Percentiles rank a stretch among this genome's conserved stretches.
Evolutionary conservation across 2,888 invertebrate genomes (phyloP).

Genomic region (Aphidius colemani): DNA sequence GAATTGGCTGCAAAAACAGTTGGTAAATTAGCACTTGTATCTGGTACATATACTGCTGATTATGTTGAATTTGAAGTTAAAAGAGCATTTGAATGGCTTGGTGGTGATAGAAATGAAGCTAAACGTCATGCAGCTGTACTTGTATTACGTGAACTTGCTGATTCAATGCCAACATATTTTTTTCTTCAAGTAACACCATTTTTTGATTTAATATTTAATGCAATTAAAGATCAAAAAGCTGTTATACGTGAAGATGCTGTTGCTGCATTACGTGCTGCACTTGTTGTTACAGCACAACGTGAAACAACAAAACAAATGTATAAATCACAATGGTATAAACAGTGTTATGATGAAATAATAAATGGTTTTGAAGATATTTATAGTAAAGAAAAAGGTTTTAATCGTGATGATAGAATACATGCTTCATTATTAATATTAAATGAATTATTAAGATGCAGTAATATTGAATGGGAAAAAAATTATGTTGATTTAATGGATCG

Average conservation of each 20-base stretch:
- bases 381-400: constrained; percentile 75
- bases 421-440: constrained; percentile 91
- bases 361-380: constrained; percentile 74
- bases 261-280: constrained; percentile 90
- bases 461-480: constrained; percentile 83
- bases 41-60: constrained; percentile 92
- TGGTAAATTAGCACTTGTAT: constrained; percentile 87
- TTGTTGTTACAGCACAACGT: constrained; percentile 93
- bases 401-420: constrained; percentile 88
- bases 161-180: constrained; percentile 96
- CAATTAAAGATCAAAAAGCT: constrained; percentile 88
- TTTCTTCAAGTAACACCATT: constrained; percentile 92
- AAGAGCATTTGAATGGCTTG: constrained; percentile 93
- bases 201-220: constrained; percentile 91
- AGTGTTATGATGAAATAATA: constrained; percentile 90
- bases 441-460: constrained; percentile 89
- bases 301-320: constrained; percentile 93
- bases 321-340: constrained; percentile 89
- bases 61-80: constrained; percentile 99
- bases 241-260: constrained; percentile 91
- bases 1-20: constrained; percentile 95
- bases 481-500: constrained; percentile 75
- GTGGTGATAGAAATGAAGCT: constrained; percentile 87
- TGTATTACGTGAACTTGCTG: constrained; percentile 89
- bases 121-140: constrained; percentile 91